These are phyloP conservation scores for Aethes cnicana DNA, from an alignment of 2,888 invertebrate species.

Conservation along the genomic window DNA sequence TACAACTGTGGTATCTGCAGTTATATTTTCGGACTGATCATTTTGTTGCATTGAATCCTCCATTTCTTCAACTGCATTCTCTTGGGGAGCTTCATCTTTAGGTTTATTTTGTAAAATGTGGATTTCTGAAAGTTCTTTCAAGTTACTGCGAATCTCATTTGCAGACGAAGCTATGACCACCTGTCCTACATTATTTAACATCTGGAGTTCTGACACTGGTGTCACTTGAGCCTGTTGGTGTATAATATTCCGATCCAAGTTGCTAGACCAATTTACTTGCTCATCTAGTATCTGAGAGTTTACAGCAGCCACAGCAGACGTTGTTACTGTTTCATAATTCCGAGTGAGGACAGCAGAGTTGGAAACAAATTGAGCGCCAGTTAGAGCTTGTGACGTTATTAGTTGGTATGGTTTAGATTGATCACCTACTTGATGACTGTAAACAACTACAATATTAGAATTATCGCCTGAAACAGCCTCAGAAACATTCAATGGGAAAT, in stretches of 20 bases:
- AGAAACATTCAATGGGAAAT: conserved; percentile 81
- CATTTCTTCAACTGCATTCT: conserved; percentile 12
- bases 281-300: conserved; percentile 63
- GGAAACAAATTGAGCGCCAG: conserved; percentile 62
- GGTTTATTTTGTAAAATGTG: conserved; percentile 38
- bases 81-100: conserved; percentile 35
- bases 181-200: conserved; percentile 36
- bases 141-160: conserved; percentile 36
- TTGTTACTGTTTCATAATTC: conserved; percentile 69
- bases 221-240: conserved; percentile 42
- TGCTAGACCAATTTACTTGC: conserved; percentile 61
- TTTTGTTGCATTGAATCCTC: conserved; percentile 18
- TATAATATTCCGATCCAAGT: conserved; percentile 45
- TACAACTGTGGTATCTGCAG: conserved; percentile 29
- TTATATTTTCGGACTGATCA: conserved; percentile 27
- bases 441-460: conserved; percentile 85
- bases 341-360: conserved; percentile 68
- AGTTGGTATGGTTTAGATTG: conserved; percentile 81
- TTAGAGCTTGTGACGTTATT: conserved; percentile 62
- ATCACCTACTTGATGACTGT: conserved; percentile 83
- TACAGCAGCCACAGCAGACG: conserved; percentile 72
- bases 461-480: conserved; percentile 74
- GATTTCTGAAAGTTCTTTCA: conserved; percentile 50
- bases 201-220: conserved; percentile 40
- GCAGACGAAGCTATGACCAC: conserved; percentile 36